Percentiles rank a stretch among this genome's conserved stretches.
These are phyloP conservation scores for Oceanodroma tethys DNA, from an alignment of 2,113 vertebrate genomes.

Conservation along the genomic window DNA sequence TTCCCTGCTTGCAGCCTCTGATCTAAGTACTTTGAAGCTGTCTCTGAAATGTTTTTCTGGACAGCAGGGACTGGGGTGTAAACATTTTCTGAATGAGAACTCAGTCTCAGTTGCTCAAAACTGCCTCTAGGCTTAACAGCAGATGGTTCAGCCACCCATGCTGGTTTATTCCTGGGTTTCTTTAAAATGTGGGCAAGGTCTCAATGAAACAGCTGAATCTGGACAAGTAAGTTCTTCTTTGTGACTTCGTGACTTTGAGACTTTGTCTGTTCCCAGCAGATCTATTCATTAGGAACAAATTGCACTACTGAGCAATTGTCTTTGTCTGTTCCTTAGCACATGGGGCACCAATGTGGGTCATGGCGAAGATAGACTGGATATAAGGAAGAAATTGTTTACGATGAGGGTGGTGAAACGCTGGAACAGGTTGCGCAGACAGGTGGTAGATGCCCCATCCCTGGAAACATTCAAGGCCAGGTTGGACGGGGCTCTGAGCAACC, in stretches of 20 bases:
- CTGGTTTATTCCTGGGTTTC: neutral
- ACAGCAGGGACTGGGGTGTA: neutral
- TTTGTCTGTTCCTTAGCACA: neutral
- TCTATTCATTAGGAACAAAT: neutral
- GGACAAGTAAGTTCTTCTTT: neutral
- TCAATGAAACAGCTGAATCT: neutral
- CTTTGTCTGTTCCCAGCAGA: neutral
- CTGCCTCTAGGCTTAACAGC: neutral
- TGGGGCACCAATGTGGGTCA: accelerated
- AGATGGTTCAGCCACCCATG: neutral
- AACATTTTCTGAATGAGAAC: neutral
- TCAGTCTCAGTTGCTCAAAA: neutral
- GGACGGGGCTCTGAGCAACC: neutral
- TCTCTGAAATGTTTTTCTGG: neutral
- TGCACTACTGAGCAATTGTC: neutral
- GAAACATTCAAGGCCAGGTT: neutral
- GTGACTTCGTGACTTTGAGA: neutral
- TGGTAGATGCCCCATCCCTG: neutral
- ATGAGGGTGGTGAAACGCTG: neutral
- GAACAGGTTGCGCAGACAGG: neutral
- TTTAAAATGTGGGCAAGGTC: neutral
- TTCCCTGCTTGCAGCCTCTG: neutral
- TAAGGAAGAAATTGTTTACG: neutral
- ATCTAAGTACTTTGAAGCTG: neutral
- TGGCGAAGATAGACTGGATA: neutral